Percentiles rank a stretch among this genome's conserved stretches.
Evolutionary conservation across 2,888 invertebrate species (phyloP).

Genomic region (Oligia strigilis): DNA sequence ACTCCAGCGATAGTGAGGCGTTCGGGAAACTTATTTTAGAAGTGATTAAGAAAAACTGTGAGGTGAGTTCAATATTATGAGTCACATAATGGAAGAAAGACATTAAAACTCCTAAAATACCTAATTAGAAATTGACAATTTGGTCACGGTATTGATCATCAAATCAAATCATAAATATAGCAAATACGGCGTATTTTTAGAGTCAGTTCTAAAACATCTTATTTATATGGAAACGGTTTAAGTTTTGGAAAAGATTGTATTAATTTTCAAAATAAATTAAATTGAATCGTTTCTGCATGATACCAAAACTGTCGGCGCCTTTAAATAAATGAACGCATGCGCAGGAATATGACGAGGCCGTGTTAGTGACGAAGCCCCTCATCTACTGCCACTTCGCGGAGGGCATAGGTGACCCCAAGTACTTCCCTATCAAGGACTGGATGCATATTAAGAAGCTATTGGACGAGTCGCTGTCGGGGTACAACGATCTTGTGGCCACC

Average conservation of each 20-base stretch:
- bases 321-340: conserved; percentile 31
- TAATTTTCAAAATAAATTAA: not conserved
- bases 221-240: not conserved
- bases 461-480: conserved; percentile 94
- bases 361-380: conserved; percentile 93
- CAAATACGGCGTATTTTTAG: not conserved
- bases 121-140: not conserved
- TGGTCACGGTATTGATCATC: not conserved
- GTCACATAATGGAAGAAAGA: not conserved
- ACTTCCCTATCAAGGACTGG: conserved; percentile 95
- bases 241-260: not conserved
- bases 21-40: conserved; percentile 94
- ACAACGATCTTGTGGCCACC: conserved; percentile 97
- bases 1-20: conserved; percentile 93
- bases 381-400: conserved; percentile 98
- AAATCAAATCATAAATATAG: not conserved
- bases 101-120: not conserved
- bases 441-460: conserved; percentile 93
- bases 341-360: conserved; percentile 93
- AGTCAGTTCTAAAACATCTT: not conserved
- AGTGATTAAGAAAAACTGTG: conserved; percentile 94
- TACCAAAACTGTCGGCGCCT: not conserved
- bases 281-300: not conserved
- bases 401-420: conserved; percentile 97
- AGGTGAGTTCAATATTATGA: conserved; percentile 79